phyloP scores from a whole-genome alignment of 2,113 vertebrate genomes.

The Piaya cayana region DNA sequence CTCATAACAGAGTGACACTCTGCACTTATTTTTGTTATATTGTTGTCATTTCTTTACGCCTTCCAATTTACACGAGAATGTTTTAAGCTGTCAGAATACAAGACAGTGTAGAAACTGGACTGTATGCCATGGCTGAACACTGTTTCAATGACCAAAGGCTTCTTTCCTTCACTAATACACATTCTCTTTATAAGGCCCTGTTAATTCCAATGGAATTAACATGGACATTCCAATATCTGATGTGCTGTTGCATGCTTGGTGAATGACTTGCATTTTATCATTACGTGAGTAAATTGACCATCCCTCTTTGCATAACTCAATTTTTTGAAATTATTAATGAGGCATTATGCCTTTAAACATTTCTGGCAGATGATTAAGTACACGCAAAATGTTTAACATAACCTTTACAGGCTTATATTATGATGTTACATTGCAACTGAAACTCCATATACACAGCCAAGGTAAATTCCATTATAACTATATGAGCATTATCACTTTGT shows the following conservation, averaged over 20 bases:
- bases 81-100: not conserved
- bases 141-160: not conserved
- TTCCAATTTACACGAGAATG: slow-evolving; percentile 3
- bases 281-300: slow-evolving; percentile 16
- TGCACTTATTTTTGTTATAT: not conserved
- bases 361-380: slow-evolving; percentile 55
- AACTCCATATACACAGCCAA: slow-evolving; percentile 33
- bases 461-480: slow-evolving; percentile 32
- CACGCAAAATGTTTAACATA: slow-evolving; percentile 37
- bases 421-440: not conserved
- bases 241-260: not conserved
- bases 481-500: not conserved
- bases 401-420: slow-evolving; percentile 34
- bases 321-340: slow-evolving; percentile 70
- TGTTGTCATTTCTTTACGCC: not conserved
- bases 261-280: slow-evolving; percentile 19
- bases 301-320: not conserved
- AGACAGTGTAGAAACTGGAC: not conserved
- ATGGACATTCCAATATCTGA: slow-evolving; percentile 14
- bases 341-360: slow-evolving; percentile 51
- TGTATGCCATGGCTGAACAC: not conserved
- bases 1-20: not conserved
- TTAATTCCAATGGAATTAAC: slow-evolving; percentile 42
- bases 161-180: slow-evolving; percentile 3
- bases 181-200: not conserved